Evolutionary conservation across 2,797 vertebrate genomes (phyloP).

Genomic region (Myoxocephalus aenaeus): DNA sequence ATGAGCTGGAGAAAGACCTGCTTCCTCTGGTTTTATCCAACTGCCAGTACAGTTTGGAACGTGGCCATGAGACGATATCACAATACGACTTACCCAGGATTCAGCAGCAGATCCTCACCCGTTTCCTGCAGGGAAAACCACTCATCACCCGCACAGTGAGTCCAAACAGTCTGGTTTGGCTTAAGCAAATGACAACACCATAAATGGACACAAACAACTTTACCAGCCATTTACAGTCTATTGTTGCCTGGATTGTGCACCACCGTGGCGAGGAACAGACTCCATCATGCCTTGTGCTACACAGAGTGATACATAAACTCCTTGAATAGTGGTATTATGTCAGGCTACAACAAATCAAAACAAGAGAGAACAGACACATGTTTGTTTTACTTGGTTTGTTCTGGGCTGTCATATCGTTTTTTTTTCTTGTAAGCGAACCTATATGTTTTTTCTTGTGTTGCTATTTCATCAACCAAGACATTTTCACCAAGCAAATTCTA

Average conservation of each 20-base stretch:
- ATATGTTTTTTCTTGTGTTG: neutral
- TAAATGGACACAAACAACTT: neutral
- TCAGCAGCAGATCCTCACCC: slow-evolving; percentile 87
- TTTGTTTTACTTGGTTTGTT: neutral
- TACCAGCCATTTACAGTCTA: neutral
- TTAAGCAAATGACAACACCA: neutral
- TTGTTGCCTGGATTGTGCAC: neutral
- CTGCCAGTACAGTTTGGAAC: slow-evolving; percentile 90
- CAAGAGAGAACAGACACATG: neutral
- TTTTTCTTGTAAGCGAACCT: neutral
- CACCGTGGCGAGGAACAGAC: too few species aligned
- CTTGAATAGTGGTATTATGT: neutral
- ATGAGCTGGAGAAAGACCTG: slow-evolving; percentile 88
- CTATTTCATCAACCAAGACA: neutral
- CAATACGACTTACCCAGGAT: slow-evolving; percentile 89
- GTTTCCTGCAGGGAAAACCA: slow-evolving; percentile 90
- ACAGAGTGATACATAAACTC: neutral
- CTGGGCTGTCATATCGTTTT: neutral
- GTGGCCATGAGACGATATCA: slow-evolving; percentile 82
- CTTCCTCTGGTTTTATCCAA: slow-evolving; percentile 88
- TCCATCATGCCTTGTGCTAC: too few species aligned
- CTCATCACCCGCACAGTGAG: slow-evolving; percentile 83
- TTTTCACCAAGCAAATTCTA: neutral
- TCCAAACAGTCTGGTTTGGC: neutral
- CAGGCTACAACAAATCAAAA: too few species aligned